Conservation (phyloP, 2,113 vertebrate species). For the Pongo pygmaeus region DNA sequence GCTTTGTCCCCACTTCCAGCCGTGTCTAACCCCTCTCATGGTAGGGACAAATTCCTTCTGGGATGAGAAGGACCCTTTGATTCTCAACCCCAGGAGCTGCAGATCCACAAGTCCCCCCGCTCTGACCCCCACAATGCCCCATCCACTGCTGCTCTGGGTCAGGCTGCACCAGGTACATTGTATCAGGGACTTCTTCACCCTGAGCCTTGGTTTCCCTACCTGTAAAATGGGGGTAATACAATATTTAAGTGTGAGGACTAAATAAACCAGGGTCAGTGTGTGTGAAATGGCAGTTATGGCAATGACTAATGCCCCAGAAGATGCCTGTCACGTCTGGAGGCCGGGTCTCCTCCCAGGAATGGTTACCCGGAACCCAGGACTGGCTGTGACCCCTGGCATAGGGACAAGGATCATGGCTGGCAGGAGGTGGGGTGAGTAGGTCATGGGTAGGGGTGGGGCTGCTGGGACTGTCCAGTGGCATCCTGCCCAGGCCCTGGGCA, state of each 20-base stretch:
- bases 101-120: too few relatives aligned
- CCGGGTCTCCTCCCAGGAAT: conserved; percentile 23
- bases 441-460: conserved; percentile 27
- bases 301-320: conserved; percentile 39
- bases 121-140: neutral
- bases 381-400: conserved; percentile 17
- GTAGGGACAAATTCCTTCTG: neutral
- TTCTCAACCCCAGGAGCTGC: neutral
- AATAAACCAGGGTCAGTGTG: neutral
- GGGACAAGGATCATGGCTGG: neutral
- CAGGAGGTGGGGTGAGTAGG: conserved; percentile 25
- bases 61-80: neutral
- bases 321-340: neutral
- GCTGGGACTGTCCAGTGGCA: conserved; percentile 48
- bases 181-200: neutral
- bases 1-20: neutral
- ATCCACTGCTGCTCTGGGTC: neutral
- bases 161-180: neutral
- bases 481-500: conserved; percentile 58
- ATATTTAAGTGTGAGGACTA: neutral
- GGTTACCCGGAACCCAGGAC: neutral
- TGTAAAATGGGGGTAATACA: neutral
- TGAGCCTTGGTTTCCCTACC: neutral
- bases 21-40: neutral
- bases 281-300: neutral